Evolutionary conservation across 2,113 vertebrate genomes (phyloP).

Genomic region (Eulemur macaco): DNA sequence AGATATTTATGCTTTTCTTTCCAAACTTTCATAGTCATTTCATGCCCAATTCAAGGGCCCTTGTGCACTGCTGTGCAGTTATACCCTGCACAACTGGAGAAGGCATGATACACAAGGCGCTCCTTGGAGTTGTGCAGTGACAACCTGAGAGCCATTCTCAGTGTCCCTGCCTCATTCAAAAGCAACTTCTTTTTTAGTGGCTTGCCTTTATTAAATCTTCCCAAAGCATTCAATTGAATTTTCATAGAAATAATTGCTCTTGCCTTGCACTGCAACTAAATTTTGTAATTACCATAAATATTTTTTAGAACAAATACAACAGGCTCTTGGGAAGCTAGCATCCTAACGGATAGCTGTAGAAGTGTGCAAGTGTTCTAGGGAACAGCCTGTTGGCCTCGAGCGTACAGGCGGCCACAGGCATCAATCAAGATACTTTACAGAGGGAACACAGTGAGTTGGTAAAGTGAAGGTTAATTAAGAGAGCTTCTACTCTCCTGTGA

Average conservation of each 20-base stretch:
- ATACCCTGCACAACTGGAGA: background rate
- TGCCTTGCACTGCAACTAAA: conserved; percentile 51
- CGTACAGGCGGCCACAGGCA: background rate
- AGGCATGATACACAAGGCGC: accelerated
- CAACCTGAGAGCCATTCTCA: background rate
- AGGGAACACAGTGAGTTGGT: background rate
- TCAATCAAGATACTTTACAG: conserved; percentile 35
- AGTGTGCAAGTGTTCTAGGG: background rate
- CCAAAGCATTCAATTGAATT: conserved; percentile 47
- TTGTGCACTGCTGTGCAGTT: background rate
- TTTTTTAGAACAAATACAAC: conserved; percentile 53
- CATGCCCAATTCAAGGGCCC: background rate
- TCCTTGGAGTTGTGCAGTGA: background rate
- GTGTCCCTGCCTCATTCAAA: background rate
- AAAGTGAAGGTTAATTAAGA: conserved; percentile 63
- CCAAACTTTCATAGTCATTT: background rate
- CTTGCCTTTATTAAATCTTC: conserved; percentile 45
- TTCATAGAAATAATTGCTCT: conserved; percentile 63
- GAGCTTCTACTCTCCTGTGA: conserved; percentile 9
- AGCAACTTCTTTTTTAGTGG: background rate
- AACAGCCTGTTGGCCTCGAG: conserved; percentile 19
- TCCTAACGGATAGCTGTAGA: background rate
- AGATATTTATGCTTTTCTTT: background rate
- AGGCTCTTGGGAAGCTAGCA: conserved; percentile 18
- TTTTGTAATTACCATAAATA: conserved; percentile 66